Base-by-base conservation (phyloP, 2,888 invertebrate genomes). In the Morinoia aosen region DNA sequence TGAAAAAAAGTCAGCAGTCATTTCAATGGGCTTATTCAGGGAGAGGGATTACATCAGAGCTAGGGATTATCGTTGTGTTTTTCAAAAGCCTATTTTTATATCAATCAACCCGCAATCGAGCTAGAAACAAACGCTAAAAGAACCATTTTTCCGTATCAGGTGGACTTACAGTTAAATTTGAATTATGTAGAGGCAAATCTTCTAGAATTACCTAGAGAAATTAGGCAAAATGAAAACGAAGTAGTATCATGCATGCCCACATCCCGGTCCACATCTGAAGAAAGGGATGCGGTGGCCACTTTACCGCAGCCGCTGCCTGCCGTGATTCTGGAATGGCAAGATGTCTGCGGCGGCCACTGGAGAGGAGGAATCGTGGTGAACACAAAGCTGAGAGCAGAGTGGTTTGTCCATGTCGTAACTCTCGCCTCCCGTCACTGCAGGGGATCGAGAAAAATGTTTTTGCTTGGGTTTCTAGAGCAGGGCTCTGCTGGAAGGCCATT, bases 331-430 rank as follows among this genome's bases (percentile, higher is more conserved):
- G 25, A 76, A 76, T 76, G 76, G 33, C 76, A 10, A 33, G 25
- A 76, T 48, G 48, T 2, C 48, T 48, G 48, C 76, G 0, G 61
- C 19, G 61, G 76, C 76, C 8, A 33, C 76, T 76, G 25, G 25
- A 76, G 7, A 33, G 76, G 25, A 33, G 33, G 76, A 76, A 76
- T 76, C 76, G 19, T 25, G 33, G 76, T 33, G 76, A 76, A 33
- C 76, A 76, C 76, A 76, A 76, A 76, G 76, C 76, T 76, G 76
- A 76, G 76, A 61, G 61, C 14, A 61, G 61, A 76, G 76, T 76
- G 33, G 19, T 76, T 76, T 76, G 76, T 76, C 33, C 33, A 33
- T 76, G 76, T 76, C 76, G 76, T 76, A 76, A 76, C 76, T 76
- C 76, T 33, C 25, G 33, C 76, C 76, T 33, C 25, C 16, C 25